These are phyloP conservation scores for Drosophila nr. perissopoda DNA, from an alignment of 2,888 invertebrate genomes.

Conservation along the genomic window DNA sequence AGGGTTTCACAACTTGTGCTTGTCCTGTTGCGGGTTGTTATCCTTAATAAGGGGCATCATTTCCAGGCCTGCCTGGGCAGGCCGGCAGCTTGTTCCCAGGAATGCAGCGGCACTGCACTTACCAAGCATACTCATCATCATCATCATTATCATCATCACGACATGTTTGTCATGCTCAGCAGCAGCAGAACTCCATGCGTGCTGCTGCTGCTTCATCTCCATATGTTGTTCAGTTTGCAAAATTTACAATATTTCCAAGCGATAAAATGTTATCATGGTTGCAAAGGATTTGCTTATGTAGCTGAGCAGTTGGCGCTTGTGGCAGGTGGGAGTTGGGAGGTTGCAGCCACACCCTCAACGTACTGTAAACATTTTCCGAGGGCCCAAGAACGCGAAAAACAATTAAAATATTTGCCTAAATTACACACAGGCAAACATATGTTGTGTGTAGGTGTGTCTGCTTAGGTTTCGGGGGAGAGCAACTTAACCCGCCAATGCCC, in stretches of 20 bases:
- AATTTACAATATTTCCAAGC: conserved; percentile 85
- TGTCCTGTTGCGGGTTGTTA: conserved; percentile 77
- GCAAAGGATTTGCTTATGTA: conserved; percentile 32
- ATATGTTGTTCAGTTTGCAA: conserved; percentile 55
- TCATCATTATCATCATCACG: conserved; percentile 9
- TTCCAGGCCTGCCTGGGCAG: conserved; percentile 12
- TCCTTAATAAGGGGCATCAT: conserved; percentile 73
- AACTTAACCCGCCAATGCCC: neutral
- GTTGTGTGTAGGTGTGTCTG: neutral
- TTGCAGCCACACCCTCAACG: neutral
- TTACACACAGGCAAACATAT: conserved; percentile 32
- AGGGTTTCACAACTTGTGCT: conserved; percentile 49
- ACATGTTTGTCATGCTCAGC: neutral
- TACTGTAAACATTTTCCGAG: conserved; percentile 32
- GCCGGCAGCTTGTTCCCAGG: conserved; percentile 12
- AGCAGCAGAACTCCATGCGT: neutral
- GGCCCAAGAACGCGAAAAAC: conserved; percentile 42
- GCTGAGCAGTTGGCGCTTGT: conserved; percentile 35
- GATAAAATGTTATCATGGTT: conserved; percentile 82
- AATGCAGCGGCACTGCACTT: conserved; percentile 45
- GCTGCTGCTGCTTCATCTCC: conserved; percentile 6
- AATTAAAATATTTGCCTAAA: conserved; percentile 77
- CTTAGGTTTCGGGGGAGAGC: neutral
- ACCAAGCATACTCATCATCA: conserved; percentile 7
- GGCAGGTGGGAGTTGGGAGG: conserved; percentile 23